Percentiles rank a stretch among this genome's conserved stretches.
These are phyloP conservation scores for Potamarius usumacintae DNA, from an alignment of 2,113 vertebrate genomes.

Conservation along the genomic window DNA sequence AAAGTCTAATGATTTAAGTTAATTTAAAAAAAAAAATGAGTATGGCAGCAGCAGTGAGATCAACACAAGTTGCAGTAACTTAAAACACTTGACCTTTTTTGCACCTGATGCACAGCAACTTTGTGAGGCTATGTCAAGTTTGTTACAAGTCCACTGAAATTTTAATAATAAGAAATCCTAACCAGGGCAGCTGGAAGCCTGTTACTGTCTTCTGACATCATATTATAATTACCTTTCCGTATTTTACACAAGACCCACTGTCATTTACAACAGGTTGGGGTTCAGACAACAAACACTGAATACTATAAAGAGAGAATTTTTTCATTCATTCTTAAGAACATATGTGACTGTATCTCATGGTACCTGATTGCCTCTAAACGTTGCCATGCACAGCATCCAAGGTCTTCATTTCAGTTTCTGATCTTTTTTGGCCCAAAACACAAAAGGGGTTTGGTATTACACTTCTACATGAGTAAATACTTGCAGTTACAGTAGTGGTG, in stretches of 20 bases:
- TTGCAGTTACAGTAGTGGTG: constrained; percentile 48
- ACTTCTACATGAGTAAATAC: constrained; percentile 20
- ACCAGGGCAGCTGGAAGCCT: not conserved
- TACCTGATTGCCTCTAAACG: constrained; percentile 24
- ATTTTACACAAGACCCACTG: not conserved
- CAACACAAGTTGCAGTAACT: not conserved
- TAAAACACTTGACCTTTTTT: constrained; percentile 30
- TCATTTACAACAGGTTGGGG: not conserved
- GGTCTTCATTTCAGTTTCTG: not conserved
- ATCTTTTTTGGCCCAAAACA: constrained; percentile 28
- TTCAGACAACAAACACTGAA: not conserved
- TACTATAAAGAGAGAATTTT: not conserved
- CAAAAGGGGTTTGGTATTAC: constrained; percentile 14
- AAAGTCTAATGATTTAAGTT: constrained; percentile 8
- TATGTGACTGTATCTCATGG: not conserved
- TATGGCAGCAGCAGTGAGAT: constrained; percentile 45
- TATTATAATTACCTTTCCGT: not conserved
- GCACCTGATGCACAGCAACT: not conserved
- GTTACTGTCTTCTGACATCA: not conserved
- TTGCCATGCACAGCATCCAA: constrained; percentile 17
- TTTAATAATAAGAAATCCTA: too few species aligned
- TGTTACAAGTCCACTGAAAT: not conserved
- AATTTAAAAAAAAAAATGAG: constrained; percentile 12
- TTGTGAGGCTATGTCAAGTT: not conserved
- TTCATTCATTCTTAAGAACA: not conserved